phyloP scores from a whole-genome alignment of 2,888 invertebrate genomes.

The Cerastis rubricosa region DNA sequence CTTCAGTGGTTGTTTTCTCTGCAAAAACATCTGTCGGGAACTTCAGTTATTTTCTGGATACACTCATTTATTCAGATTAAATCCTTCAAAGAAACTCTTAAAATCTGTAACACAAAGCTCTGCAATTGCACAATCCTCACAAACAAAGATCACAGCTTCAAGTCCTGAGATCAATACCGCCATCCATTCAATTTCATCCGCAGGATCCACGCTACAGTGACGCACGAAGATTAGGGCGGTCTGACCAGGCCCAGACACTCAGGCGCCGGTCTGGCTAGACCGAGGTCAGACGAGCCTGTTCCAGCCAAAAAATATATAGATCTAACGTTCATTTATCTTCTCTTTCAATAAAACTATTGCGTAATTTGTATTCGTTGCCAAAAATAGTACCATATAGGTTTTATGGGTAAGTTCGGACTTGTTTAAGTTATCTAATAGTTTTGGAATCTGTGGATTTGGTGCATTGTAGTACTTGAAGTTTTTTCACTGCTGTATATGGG shows the following conservation, averaged over 20 bases:
- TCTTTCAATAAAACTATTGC: constrained; percentile 60
- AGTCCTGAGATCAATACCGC: constrained; percentile 43
- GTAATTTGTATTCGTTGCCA: constrained; percentile 61
- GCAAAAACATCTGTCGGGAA: background rate
- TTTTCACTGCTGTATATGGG: background rate
- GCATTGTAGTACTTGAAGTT: background rate
- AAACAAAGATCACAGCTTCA: constrained; percentile 14
- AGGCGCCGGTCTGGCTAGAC: constrained; percentile 82
- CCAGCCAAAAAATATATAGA: constrained; percentile 70
- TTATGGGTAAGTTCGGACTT: constrained; percentile 22
- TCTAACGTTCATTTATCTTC: constrained; percentile 64
- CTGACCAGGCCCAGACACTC: constrained; percentile 72
- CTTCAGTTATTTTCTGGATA: background rate
- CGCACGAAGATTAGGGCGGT: constrained; percentile 55
- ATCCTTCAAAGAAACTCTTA: background rate
- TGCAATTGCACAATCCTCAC: background rate
- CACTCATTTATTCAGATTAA: background rate
- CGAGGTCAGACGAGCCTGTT: constrained; percentile 76
- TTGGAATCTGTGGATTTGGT: constrained; percentile 10
- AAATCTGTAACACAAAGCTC: background rate
- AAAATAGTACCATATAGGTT: constrained; percentile 29
- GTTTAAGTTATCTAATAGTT: constrained; percentile 24
- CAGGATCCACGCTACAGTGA: constrained; percentile 58
- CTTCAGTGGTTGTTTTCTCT: background rate
- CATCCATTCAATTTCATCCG: constrained; percentile 55